Evolutionary conservation across 1,140 invertebrate species (phyloP), one percentile per base, ranked within the genome.

Genomic region (Leptopilina clavipes): DNA sequence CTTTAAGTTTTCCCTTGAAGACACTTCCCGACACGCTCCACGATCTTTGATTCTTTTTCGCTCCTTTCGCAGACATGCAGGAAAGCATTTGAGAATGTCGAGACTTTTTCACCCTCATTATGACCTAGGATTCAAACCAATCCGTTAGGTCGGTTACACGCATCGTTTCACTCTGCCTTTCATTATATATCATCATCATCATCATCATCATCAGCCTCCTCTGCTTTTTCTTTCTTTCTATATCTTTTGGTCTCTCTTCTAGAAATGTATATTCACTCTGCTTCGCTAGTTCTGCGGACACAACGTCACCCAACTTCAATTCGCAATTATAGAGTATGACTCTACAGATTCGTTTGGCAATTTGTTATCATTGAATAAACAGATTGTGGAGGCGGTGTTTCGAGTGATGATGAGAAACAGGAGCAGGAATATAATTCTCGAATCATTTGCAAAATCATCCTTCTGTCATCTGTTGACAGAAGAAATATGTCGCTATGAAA

Each of bases 241-340:
- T n/a, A n/a, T n/a, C n/a, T n/a, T 79, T 76, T 78, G 76, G 82
- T 79, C 81, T 77, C 77, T 76, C 81, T 78, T 79, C 79, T 73
- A 59, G 31, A 72, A 44, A 31, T 59, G 7, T 43, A n/a, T n/a
- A 43, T 31, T 31, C 40, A 74, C 17, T 54, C n/a, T n/a, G n/a
- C n/a, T n/a, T n/a, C n/a, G 45, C 44, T 37, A 52, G 71, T 17
- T 25, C 31, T 73, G 73, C 52, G 70, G 65, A 59, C 54, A 59
- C 54, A 43, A 14, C 48, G 17, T 54, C 65, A 76, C 79, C 80
- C 79, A 77, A 75, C 70, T 70, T 78, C 82, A 82, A 86, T 83
- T 86, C 87, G 82, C 87, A 89, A 89, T 89, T 89, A 89, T 84
- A 82, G 85, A 89, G 85, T 89, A 89, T 89, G 88, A 89, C 88